A percentile compares a stretch with the other conserved stretches of the same genome.
Conservation (phyloP, 2,888 invertebrate genomes). For the Papilio demoleus region DNA sequence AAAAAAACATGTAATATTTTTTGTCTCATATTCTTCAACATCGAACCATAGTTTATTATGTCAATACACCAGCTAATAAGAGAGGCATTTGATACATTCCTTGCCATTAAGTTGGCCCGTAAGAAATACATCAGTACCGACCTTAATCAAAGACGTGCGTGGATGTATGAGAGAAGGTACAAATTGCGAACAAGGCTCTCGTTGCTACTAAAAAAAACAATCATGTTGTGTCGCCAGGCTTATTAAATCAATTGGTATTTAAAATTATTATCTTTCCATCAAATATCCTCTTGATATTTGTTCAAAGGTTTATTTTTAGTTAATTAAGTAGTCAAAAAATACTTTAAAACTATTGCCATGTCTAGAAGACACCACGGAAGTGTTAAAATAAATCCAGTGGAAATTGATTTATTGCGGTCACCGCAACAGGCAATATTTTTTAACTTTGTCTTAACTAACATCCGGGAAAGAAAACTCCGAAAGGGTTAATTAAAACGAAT, state of each 20-base stretch:
- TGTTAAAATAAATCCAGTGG: conserved; percentile 52
- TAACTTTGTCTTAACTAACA: conserved; percentile 72
- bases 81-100: conserved; percentile 81
- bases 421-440: conserved; percentile 58
- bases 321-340: too few relatives aligned
- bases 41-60: conserved; percentile 72
- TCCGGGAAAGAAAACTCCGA: conserved; percentile 67
- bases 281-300: background rate
- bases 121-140: conserved; percentile 80
- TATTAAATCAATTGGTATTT: background rate
- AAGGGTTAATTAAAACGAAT: conserved; percentile 82
- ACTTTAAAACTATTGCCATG: background rate
- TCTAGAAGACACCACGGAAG: background rate
- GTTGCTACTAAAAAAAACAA: conserved; percentile 46
- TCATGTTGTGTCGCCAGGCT: background rate
- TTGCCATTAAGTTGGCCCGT: conserved; percentile 79
- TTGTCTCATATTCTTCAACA: conserved; percentile 46
- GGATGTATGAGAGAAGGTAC: conserved; percentile 59
- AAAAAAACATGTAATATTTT: background rate
- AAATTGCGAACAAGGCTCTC: conserved; percentile 50
- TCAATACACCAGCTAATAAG: conserved; percentile 78
- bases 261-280: background rate
- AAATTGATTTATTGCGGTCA: conserved; percentile 71
- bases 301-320: background rate
- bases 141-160: conserved; percentile 80